Evolutionary conservation across 1,140 invertebrate genomes (phyloP), one percentile per base, ranked within the genome.

Genomic region (Pseudomyrmex gracilis): DNA sequence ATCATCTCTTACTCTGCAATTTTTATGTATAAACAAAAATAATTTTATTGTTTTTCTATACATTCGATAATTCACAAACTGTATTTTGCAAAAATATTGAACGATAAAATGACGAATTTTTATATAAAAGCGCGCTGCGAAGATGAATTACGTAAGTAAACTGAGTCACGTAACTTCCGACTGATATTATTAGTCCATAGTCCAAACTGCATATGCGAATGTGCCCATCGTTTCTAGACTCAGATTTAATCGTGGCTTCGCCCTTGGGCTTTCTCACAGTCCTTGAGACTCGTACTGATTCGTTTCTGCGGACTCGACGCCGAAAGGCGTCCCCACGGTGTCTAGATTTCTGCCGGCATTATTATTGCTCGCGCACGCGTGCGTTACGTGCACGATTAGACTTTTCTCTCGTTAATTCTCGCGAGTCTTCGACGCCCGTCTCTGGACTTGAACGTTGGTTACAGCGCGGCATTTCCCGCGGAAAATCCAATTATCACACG

Each of bases 201-300:
- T 68, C n/a, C 58, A 34, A 70, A 80, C 85, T 76, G 70, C 22
- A 34, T 64, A 63, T n/a, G n/a, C 45, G 55, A 24, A 51, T 74
- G 34, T 34, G 34, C 20, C 47, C 43, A 55, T 49, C 45, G 57
- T 78, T 20, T 61, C 60, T 58, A 83, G 57, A 82, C 74, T 63
- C 45, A 47, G 83, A 73, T 77, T 67, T 85, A 85, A 83, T 83
- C 83, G 76, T 51, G 66, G 55, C 58, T 88, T 71, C 58, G 73
- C 60, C 76, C 86, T 70, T 82, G 87, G 84, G 78, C 84, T 88
- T 89, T 88, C 87, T 89, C 87, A 88, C 87, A 88, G 49, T 45
- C 43, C 20, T 60, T 49, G 20, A 71, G 61, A 74, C 70, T 70
- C 64, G 71, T 55, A 70, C 61, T 73, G 87, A 86, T 89, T 88